These are phyloP conservation scores for Rhinopithecus roxellana DNA, from an alignment of 2,113 vertebrate species.

Conservation along the genomic window DNA sequence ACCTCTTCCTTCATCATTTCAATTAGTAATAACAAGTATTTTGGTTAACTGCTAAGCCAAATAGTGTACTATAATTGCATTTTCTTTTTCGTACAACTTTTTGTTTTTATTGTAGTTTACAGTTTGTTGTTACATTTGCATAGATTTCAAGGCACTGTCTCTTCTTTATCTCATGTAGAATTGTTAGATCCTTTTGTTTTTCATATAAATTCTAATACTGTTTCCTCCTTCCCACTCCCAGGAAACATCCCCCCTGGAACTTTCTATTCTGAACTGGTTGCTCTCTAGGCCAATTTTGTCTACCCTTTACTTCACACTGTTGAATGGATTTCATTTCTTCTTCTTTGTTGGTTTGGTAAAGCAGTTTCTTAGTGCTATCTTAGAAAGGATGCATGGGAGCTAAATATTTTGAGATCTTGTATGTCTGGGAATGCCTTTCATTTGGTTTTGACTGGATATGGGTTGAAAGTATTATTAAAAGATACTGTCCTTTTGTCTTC, in stretches of 20 bases:
- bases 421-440: neutral
- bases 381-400: neutral
- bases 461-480: neutral
- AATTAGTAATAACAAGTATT: neutral
- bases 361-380: neutral
- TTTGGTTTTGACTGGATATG: neutral
- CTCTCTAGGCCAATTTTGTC: neutral
- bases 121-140: neutral
- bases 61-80: neutral
- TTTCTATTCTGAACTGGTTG: neutral
- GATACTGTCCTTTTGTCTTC: neutral
- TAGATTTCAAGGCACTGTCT: neutral
- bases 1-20: neutral
- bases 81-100: constrained; percentile 23
- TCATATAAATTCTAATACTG: neutral
- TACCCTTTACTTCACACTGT: neutral
- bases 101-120: neutral
- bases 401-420: constrained; percentile 20
- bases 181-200: neutral
- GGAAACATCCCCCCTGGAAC: neutral
- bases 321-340: neutral
- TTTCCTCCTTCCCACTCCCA: neutral
- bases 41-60: neutral
- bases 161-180: neutral
- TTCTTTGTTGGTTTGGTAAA: neutral